Evolutionary conservation across 2,888 invertebrate genomes (phyloP).

Genomic region (Lordiphosa andalusiaca): DNA sequence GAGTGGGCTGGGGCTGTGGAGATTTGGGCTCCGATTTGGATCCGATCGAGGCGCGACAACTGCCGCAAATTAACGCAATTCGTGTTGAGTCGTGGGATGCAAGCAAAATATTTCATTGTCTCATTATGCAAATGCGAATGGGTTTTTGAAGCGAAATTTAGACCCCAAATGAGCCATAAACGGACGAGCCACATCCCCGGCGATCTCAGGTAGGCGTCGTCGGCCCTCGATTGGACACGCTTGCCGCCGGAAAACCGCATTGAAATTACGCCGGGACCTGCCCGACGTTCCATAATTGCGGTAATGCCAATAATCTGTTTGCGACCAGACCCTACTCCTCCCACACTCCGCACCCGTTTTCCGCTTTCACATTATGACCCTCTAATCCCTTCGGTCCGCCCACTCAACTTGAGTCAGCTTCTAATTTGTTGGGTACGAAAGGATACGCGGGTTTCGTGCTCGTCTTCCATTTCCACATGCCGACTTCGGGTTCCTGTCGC

Average conservation of each 20-base stretch:
- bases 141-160: slow-evolving; percentile 34
- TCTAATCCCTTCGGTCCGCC: slow-evolving; percentile 49
- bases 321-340: slow-evolving; percentile 9
- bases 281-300: slow-evolving; percentile 72
- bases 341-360: slow-evolving; percentile 9
- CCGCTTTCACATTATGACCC: slow-evolving; percentile 39
- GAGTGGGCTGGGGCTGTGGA: slow-evolving; percentile 25
- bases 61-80: slow-evolving; percentile 72
- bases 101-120: slow-evolving; percentile 75
- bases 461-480: neutral
- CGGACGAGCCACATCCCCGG: neutral
- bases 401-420: slow-evolving; percentile 55
- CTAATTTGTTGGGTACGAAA: slow-evolving; percentile 54
- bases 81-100: slow-evolving; percentile 66
- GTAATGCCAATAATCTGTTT: slow-evolving; percentile 74
- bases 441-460: slow-evolving; percentile 22
- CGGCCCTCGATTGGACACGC: slow-evolving; percentile 51
- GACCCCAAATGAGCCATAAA: slow-evolving; percentile 8
- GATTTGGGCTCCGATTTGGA: slow-evolving; percentile 23
- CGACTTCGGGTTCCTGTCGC: slow-evolving; percentile 15
- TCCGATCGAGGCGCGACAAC: slow-evolving; percentile 70
- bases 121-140: slow-evolving; percentile 73
- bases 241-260: slow-evolving; percentile 66
- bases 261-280: slow-evolving; percentile 70
- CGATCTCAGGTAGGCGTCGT: slow-evolving; percentile 32